Conservation (phyloP, 92 coral and sea anemone species). For the Ricordea florida region DNA sequence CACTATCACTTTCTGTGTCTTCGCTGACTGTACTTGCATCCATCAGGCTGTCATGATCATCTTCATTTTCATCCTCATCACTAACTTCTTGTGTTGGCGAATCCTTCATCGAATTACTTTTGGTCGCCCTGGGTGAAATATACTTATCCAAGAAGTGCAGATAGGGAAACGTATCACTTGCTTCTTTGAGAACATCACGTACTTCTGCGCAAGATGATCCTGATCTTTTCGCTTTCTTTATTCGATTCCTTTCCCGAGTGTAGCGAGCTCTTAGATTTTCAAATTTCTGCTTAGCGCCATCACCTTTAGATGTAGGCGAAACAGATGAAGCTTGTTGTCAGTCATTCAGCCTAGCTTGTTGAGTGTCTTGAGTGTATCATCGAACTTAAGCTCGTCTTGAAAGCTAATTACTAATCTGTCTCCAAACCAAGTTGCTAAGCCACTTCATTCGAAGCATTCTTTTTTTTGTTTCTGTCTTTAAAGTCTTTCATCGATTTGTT, state of each 20-base stretch:
- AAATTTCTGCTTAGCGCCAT: conserved; percentile 9
- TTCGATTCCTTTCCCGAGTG: conserved; percentile 3
- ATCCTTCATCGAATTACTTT: not conserved
- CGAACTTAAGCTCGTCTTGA: too few species aligned
- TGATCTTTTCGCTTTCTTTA: too few species aligned
- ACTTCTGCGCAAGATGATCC: not conserved
- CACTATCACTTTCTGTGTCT: not conserved
- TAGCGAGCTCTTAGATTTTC: not conserved
- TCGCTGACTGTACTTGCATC: conserved; percentile 2
- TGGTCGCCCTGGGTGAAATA: not conserved
- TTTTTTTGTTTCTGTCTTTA: not conserved
- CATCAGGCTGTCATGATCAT: too few species aligned
- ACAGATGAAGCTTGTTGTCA: not conserved
- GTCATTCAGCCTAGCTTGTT: not conserved
- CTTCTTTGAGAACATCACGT: not conserved
- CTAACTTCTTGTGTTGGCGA: not conserved
- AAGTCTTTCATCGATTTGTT: not conserved
- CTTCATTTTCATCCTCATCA: not conserved
- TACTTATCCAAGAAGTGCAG: conserved; percentile 10
- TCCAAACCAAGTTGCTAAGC: not conserved
- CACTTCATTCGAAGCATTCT: not conserved
- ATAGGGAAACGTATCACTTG: conserved; percentile 2
- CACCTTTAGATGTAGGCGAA: not conserved
- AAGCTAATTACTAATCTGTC: not conserved
- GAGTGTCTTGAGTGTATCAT: too few species aligned